Base-by-base conservation (phyloP, 2,888 invertebrate genomes). In the Drosophila neutralis region DNA sequence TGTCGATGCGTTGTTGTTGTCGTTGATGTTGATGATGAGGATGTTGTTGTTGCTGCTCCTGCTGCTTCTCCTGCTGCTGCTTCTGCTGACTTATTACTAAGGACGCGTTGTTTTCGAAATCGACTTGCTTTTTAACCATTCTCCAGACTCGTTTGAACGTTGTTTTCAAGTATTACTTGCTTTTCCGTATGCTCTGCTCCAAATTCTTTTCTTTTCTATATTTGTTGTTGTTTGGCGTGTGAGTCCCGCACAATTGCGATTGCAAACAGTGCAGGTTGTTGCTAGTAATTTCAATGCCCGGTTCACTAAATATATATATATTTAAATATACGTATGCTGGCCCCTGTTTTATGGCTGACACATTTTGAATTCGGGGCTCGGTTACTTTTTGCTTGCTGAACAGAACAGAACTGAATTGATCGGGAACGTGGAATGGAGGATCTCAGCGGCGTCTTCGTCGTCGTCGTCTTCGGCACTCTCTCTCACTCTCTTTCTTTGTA, bases 71-170 rank as follows among this genome's bases (percentile, higher is more conserved):
- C 66, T 81, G 49, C 78, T 82, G 33, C 65, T 65, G 61, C 67
- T 78, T 52, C 73, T 68, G 91, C 80, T 82, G 73, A 74, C 90
- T 86, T 82, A 86, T 71, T 90, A 59, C 86, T 86, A 88, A 74
- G 81, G 86, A 88, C 75, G 86, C 85, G 77, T 73, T 88, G 73
- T 83, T 80, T 71, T 86, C 85, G 33, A 80, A 76, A 75, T 45
- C 85, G 73, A 73, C 90, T 89, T 86, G 80, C 90, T 80, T 80
- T 70, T 78, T 86, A 82, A 86, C 85, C 85, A 86, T 86, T 86
- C 85, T 86, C 85, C 86, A 89, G 80, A 82, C 77, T 88, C 83
- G 89, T 87, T 57, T 89, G 79, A 71, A 83, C 88, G 77, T 80
- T 78, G 64, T 74, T 75, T 73, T 82, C 70, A 77, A 78, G 78